Conservation (phyloP, 2,797 vertebrate species). For the Clarias fuscus region DNA sequence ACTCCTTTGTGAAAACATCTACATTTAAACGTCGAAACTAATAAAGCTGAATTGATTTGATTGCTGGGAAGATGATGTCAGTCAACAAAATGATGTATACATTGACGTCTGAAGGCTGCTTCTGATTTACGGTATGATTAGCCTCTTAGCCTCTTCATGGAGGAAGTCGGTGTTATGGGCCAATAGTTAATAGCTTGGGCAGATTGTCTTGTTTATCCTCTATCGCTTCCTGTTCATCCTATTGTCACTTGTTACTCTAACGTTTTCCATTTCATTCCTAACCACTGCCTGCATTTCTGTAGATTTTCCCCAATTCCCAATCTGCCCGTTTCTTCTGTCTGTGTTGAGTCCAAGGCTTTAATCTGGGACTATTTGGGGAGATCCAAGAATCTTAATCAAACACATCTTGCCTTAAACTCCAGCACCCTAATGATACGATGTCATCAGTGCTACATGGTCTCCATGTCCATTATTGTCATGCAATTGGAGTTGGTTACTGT, state of each 20-base stretch:
- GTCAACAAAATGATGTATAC: background rate
- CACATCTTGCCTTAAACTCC: background rate
- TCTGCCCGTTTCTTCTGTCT: background rate
- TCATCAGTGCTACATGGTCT: background rate
- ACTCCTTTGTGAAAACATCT: background rate
- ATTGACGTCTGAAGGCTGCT: background rate
- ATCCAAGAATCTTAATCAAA: background rate
- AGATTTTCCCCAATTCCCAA: background rate
- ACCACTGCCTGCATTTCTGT: background rate
- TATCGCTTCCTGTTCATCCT: background rate
- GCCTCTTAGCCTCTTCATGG: background rate
- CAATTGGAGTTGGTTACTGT: background rate
- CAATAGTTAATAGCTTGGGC: background rate
- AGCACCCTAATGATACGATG: background rate
- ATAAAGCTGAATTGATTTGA: background rate
- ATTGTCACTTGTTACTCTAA: background rate
- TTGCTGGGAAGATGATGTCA: background rate
- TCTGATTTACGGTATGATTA: background rate
- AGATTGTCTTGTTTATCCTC: background rate
- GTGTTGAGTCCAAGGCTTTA: background rate
- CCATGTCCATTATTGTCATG: background rate
- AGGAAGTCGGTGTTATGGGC: background rate
- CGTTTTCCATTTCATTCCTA: background rate
- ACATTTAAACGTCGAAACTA: background rate
- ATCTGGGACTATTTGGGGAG: background rate